A percentile compares a stretch with the other conserved stretches of the same genome.
Conservation (phyloP, 2,113 vertebrate genomes). For the Jaculus jaculus region DNA sequence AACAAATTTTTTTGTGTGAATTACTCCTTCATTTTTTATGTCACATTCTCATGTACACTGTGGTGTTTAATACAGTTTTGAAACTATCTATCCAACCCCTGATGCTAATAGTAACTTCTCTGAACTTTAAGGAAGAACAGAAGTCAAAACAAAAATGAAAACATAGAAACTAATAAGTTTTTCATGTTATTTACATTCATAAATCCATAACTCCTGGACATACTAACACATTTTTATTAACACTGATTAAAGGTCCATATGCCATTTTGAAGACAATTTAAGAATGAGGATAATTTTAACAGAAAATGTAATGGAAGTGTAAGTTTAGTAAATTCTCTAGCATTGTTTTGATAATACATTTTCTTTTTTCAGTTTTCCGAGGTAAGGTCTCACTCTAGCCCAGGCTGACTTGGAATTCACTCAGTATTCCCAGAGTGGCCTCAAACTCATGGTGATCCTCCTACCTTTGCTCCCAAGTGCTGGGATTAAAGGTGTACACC, state of each 20-base stretch:
- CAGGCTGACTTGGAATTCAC: too few species aligned
- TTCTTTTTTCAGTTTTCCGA: too few species aligned
- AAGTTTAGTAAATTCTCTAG: slow-evolving; percentile 30
- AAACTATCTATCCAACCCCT: slow-evolving; percentile 38
- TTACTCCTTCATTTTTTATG: slow-evolving; percentile 68
- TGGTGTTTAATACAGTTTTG: slow-evolving; percentile 33
- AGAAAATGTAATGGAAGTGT: neutral
- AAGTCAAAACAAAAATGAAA: slow-evolving; percentile 19
- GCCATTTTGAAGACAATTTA: slow-evolving; percentile 33
- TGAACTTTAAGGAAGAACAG: slow-evolving; percentile 45
- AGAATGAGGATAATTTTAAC: slow-evolving; percentile 33
- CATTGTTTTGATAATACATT: slow-evolving; percentile 24
- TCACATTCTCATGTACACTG: slow-evolving; percentile 29
- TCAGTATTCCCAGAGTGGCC: too few species aligned
- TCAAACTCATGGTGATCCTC: too few species aligned
- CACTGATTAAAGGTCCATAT: neutral
- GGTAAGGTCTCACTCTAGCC: too few species aligned
- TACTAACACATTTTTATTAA: slow-evolving; percentile 44
- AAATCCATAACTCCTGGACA: slow-evolving; percentile 38
- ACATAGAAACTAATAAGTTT: neutral
- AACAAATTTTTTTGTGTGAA: slow-evolving; percentile 58
- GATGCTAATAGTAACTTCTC: neutral
- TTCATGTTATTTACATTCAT: slow-evolving; percentile 6
- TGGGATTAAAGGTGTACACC: too few species aligned
- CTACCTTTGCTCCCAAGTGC: too few species aligned